These are phyloP conservation scores for Chromoteleia sp. DNA, from an alignment of 2,888 invertebrate genomes.

Conservation along the genomic window DNA sequence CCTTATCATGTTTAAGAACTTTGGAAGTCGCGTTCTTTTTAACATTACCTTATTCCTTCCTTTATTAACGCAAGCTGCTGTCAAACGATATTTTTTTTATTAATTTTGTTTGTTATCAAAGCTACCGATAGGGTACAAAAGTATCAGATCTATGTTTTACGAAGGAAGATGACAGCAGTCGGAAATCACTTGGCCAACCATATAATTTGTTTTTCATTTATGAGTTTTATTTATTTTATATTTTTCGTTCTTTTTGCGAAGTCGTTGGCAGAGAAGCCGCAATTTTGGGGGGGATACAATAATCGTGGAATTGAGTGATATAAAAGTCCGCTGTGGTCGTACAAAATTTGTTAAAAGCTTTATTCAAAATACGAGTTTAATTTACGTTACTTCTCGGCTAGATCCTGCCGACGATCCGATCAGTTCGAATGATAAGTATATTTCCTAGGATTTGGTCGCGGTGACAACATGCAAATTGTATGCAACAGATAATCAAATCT, in stretches of 20 bases:
- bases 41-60: conserved; percentile 1
- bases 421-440: not conserved
- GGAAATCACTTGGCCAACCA: conserved; percentile 68
- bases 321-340: conserved; percentile 47
- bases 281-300: conserved; percentile 5
- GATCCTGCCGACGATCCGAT: conserved; percentile 20
- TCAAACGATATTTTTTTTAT: conserved; percentile 22
- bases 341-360: conserved; percentile 49
- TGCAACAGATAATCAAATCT: conserved; percentile 34
- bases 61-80: conserved; percentile 33
- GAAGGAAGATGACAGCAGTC: conserved; percentile 54
- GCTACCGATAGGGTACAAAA: conserved; percentile 66
- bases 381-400: conserved; percentile 3
- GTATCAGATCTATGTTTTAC: conserved; percentile 65
- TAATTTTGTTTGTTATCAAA: conserved; percentile 43
- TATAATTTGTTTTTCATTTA: conserved; percentile 10
- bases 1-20: conserved; percentile 50
- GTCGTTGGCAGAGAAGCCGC: conserved; percentile 35
- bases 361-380: conserved; percentile 59
- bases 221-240: not conserved
- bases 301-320: conserved; percentile 29
- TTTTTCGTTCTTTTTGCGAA: not conserved
- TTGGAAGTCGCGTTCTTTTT: conserved; percentile 49
- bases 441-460: not conserved
- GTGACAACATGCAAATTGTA: conserved; percentile 55